Percentiles rank a stretch among this genome's conserved stretches.
These are phyloP conservation scores for Pinna nobilis DNA, from an alignment of 1,140 invertebrate genomes.

Conservation along the genomic window DNA sequence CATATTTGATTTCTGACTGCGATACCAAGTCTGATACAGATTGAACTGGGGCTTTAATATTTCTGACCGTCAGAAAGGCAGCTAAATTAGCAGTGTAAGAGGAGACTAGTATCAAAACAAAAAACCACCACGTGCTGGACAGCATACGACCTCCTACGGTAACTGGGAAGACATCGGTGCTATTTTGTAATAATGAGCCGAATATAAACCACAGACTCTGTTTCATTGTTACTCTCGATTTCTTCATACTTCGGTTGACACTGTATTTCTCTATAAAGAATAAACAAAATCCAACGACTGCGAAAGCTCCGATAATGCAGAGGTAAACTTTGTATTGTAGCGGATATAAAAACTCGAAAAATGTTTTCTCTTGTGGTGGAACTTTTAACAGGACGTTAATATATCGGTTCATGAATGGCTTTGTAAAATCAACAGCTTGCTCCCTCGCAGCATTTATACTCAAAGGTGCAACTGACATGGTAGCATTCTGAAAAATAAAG, in stretches of 20 bases:
- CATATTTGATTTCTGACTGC: constrained; percentile 68
- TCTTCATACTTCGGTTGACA: constrained; percentile 79
- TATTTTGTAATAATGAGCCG: constrained; percentile 61
- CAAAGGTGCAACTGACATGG: constrained; percentile 63
- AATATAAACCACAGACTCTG: constrained; percentile 69
- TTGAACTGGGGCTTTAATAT: constrained; percentile 71
- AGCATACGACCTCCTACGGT: constrained; percentile 65
- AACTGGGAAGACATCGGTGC: constrained; percentile 51
- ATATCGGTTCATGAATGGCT: constrained; percentile 66
- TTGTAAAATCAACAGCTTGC: constrained; percentile 66
- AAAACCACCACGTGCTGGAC: constrained; percentile 70
- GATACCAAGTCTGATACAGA: constrained; percentile 66
- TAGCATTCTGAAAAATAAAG: constrained; percentile 58
- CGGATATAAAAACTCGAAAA: constrained; percentile 97
- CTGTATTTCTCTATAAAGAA: constrained; percentile 89
- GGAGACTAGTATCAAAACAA: constrained; percentile 69
- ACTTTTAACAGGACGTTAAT: constrained; percentile 62
- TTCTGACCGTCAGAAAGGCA: constrained; percentile 70
- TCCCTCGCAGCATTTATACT: constrained; percentile 64
- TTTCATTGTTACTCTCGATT: constrained; percentile 46
- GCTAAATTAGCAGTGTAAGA: constrained; percentile 73
- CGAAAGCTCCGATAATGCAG: constrained; percentile 58
- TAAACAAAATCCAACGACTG: constrained; percentile 92
- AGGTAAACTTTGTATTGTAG: constrained; percentile 84
- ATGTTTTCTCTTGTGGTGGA: constrained; percentile 69